A percentile compares a stretch with the other conserved stretches of the same genome.
phyloP scores from a whole-genome alignment of 2,113 vertebrate genomes.

The Puffinus mauretanicus region DNA sequence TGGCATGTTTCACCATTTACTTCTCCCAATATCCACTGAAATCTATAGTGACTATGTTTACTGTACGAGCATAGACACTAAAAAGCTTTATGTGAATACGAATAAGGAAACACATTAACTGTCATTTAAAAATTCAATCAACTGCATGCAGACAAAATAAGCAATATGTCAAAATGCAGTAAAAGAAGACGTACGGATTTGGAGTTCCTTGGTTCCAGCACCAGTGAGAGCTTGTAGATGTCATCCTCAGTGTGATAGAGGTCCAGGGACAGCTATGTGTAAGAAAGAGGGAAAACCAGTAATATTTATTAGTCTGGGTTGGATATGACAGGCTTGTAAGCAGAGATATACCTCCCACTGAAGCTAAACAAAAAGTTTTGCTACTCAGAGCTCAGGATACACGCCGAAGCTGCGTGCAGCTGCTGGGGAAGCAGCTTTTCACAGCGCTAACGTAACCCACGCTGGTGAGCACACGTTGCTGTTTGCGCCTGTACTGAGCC shows the following conservation, averaged over 20 bases:
- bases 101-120: background rate
- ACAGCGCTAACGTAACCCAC: background rate
- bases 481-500: fast-evolving
- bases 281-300: slow-evolving; percentile 2
- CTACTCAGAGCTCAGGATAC: background rate
- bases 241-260: slow-evolving; percentile 98
- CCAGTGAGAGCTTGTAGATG: slow-evolving; percentile 94
- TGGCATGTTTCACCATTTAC: background rate
- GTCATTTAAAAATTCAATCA: background rate
- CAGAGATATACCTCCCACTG: background rate
- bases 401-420: fast-evolving
- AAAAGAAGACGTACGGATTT: slow-evolving; percentile 79
- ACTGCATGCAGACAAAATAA: background rate
- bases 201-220: slow-evolving; percentile 92
- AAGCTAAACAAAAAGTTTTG: background rate
- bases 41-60: background rate
- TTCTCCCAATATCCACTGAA: background rate
- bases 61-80: background rate
- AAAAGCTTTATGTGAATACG: background rate
- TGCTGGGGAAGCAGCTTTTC: background rate
- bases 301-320: background rate
- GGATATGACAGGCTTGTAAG: background rate
- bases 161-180: background rate
- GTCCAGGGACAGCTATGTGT: slow-evolving; percentile 89
- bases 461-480: background rate